Conservation (phyloP, 2,888 invertebrate genomes). For the Caenorhabditis drosophilae region DNA sequence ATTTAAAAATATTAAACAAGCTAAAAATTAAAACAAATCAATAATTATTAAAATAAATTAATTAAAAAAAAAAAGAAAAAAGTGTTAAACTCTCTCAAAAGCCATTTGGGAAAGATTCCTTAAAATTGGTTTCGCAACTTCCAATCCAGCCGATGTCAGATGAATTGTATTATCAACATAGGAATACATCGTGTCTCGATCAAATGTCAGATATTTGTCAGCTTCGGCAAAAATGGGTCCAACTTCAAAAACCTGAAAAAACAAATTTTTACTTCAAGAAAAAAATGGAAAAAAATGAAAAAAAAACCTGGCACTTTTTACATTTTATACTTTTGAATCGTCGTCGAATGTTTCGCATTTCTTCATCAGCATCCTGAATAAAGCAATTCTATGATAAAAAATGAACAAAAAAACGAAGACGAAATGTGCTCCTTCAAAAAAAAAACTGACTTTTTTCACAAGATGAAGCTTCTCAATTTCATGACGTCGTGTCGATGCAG, state of each 20-base stretch:
- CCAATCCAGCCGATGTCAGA: conserved; percentile 11
- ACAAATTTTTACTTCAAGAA: not conserved
- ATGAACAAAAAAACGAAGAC: too few species aligned
- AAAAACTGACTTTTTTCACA: not conserved
- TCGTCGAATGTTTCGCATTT: not conserved
- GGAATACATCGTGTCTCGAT: conserved; percentile 13
- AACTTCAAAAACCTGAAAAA: conserved; percentile 23
- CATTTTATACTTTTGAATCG: not conserved
- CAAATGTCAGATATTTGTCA: conserved; percentile 23
- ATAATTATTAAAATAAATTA: too few species aligned
- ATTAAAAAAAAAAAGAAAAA: too few species aligned
- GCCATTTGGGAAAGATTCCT: conserved; percentile 2
- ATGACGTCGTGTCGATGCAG: not conserved
- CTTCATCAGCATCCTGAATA: conserved; percentile 2
- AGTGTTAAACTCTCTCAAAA: not conserved
- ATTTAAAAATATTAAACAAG: too few species aligned
- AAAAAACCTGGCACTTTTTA: conserved; percentile 8
- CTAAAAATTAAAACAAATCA: too few species aligned
- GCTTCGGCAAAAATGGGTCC: conserved; percentile 14
- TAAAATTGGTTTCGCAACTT: conserved; percentile 14
- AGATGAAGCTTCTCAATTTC: not conserved
- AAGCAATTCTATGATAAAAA: not conserved
- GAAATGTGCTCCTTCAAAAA: too few species aligned
- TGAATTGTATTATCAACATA: conserved; percentile 33
- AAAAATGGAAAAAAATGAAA: conserved; percentile 1